These are phyloP conservation scores for Polyommatus icarus DNA, from an alignment of 2,888 invertebrate genomes.

Conservation along the genomic window DNA sequence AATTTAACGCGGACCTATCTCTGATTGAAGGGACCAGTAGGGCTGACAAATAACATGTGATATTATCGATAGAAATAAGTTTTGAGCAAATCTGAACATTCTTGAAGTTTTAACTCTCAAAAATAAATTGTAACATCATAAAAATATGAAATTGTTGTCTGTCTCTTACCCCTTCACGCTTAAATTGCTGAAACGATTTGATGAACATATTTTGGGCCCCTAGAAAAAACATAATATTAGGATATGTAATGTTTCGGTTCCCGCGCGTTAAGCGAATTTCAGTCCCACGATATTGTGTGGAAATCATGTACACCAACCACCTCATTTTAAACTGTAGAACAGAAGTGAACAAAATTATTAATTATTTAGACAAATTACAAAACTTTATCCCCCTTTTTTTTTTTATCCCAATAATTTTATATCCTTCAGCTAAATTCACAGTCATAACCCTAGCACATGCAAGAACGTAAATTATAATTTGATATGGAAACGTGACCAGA, in stretches of 20 bases:
- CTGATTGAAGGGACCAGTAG: slow-evolving; percentile 28
- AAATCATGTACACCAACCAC: no score
- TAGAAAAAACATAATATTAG: no score
- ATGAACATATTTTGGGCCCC: no score
- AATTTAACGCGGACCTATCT: slow-evolving; percentile 50
- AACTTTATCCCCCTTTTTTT: not conserved
- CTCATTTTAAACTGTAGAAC: no score
- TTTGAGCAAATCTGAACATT: not conserved
- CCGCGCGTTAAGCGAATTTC: no score
- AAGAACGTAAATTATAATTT: slow-evolving; percentile 1
- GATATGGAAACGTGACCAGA: not conserved
- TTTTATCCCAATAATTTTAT: not conserved
- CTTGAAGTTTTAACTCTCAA: not conserved
- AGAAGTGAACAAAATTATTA: no score
- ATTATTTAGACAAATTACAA: no score
- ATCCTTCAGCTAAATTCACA: not conserved
- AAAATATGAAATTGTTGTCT: not conserved
- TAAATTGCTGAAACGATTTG: no score
- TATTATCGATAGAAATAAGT: not conserved
- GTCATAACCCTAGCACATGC: not conserved
- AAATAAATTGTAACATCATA: no score
- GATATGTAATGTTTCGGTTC: no score
- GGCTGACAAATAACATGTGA: slow-evolving; percentile 5
- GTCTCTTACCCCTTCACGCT: no score
- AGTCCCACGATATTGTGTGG: no score